Percentiles rank a stretch among this genome's conserved stretches.
These are phyloP conservation scores for Tautogolabrus adspersus DNA, from an alignment of 2,113 vertebrate genomes.

Conservation along the genomic window DNA sequence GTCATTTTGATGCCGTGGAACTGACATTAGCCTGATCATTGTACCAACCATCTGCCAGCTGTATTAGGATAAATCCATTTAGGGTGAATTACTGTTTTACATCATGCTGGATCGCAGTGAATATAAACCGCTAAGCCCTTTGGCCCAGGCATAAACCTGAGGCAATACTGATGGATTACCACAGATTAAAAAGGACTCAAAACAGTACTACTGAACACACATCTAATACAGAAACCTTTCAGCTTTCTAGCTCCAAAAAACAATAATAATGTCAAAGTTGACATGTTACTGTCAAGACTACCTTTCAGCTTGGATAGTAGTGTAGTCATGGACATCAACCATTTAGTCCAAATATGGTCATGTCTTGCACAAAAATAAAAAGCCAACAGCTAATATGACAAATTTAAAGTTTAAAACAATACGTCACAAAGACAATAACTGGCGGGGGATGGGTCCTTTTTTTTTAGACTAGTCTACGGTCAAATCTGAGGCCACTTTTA, in stretches of 20 bases:
- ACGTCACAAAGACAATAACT: no score
- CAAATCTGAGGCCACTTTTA: no score
- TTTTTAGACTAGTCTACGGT: no score
- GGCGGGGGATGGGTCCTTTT: no score
- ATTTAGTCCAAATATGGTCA: no score
- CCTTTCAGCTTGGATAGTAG: no score
- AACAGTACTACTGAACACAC: neutral
- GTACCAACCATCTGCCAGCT: slow-evolving; percentile 55
- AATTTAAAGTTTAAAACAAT: no score
- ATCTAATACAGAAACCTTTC: neutral
- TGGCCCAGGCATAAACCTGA: slow-evolving; percentile 20
- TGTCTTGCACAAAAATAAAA: no score
- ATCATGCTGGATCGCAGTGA: slow-evolving; percentile 40
- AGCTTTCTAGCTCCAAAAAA: neutral
- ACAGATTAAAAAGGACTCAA: slow-evolving; percentile 66
- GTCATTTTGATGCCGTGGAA: slow-evolving; percentile 25
- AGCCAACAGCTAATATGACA: no score
- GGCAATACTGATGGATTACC: slow-evolving; percentile 62
- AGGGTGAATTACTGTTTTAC: slow-evolving; percentile 60
- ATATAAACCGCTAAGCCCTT: slow-evolving; percentile 50
- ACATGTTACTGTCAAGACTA: no score
- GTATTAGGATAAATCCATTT: slow-evolving; percentile 67
- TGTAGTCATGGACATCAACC: no score
- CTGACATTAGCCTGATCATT: slow-evolving; percentile 70
- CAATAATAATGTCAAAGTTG: no score